Evolutionary conservation across 2,888 invertebrate species (phyloP), one percentile per base, ranked within the genome.

Genomic region (Aquatica leii): DNA sequence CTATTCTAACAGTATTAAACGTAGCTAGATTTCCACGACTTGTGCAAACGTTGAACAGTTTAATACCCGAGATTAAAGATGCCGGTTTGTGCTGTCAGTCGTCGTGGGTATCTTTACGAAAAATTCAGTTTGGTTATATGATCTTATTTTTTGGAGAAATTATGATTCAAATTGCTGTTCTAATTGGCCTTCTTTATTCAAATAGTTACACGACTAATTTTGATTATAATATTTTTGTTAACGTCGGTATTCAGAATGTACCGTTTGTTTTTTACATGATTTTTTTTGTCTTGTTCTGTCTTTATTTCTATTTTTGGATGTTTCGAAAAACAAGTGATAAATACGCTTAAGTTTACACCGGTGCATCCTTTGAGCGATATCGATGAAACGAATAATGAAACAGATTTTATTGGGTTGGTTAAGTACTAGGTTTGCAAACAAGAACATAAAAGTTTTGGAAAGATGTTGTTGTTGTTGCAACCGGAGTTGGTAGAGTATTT

Each of bases 311-410:
- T 75, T 41, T 72, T 81, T 20, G 78, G 73, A 2, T 82, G 82
- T 64, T 82, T 80, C 57, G 81, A 81, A 69, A 81, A 78, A 50
- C 69, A 78, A 1, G 71, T 77, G 1, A 73, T 77, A 1, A 75
- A 69, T 43, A 72, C 72, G 17, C 64, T 82, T 40, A 71, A 77
- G 55, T 81, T 79, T 54, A 69, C 71, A 11, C 75, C 77, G 0
- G 74, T 77, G 0, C 80, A 80, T 69, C 80, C 81, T 0, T 69
- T 78, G 64, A 76, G 76, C 55, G 74, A 69, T 8, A 76, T 80
- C 18, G 69, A 70, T 6, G 76, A 78, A 18, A 77, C 76, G 0
- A 77, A 76, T 59, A 80, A 79, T 51, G 65, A 66, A 4, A 67
- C 69, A 5, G 74, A 77, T 55, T 78, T 80, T 59, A 68, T 80